A percentile compares a stretch with the other conserved stretches of the same genome.
Evolutionary conservation across 1,140 invertebrate genomes (phyloP).

Genomic region (Listronotus oregonensis): DNA sequence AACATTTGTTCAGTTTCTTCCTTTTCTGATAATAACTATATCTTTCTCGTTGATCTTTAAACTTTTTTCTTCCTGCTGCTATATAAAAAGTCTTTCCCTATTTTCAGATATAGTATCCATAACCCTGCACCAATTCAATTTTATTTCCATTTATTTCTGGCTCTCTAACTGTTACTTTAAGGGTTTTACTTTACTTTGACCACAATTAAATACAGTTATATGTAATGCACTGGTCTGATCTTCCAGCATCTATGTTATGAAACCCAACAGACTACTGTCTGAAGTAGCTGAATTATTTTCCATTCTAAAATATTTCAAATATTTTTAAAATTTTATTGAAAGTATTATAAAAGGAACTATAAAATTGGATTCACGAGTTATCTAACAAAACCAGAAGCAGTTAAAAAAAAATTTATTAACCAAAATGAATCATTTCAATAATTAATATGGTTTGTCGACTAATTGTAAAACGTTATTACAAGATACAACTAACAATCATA

Average conservation of each 20-base stretch:
- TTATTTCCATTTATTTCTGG: conserved; percentile 33
- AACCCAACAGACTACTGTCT: conserved; percentile 35
- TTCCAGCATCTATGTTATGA: conserved; percentile 29
- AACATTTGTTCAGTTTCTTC: conserved; percentile 34
- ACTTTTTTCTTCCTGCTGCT: conserved; percentile 22
- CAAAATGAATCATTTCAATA: too few species aligned
- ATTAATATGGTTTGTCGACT: too few species aligned
- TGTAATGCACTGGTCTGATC: conserved; percentile 39
- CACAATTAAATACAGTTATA: conserved; percentile 46
- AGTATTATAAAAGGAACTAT: too few species aligned
- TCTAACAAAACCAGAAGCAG: too few species aligned
- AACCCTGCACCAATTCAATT: conserved; percentile 29
- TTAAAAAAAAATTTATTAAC: too few species aligned
- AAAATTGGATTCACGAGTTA: too few species aligned
- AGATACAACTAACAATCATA: too few species aligned
- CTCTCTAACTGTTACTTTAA: conserved; percentile 36
- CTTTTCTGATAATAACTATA: conserved; percentile 24
- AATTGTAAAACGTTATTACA: too few species aligned
- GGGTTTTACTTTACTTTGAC: conserved; percentile 35
- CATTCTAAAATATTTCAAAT: conserved; percentile 49
- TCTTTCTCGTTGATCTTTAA: conserved; percentile 33
- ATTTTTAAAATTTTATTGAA: too few species aligned
- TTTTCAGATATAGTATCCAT: conserved; percentile 33
- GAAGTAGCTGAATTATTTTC: conserved; percentile 45
- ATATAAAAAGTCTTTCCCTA: conserved; percentile 26